phyloP scores from a whole-genome alignment of 2,888 invertebrate species.

The Ellobium chinense region DNA sequence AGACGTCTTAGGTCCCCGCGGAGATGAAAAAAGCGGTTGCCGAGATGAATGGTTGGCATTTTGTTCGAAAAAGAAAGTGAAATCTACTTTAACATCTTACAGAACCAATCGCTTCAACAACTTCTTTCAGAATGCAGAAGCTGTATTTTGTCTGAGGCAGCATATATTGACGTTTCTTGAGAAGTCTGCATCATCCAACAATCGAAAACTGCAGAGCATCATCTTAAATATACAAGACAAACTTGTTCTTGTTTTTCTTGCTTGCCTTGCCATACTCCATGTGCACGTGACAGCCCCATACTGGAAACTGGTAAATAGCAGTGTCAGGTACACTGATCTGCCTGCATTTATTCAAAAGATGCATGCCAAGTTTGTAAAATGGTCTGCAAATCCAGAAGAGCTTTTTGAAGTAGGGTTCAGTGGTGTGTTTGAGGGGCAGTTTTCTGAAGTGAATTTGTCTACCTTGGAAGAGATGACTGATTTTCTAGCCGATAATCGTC shows the following conservation, averaged over 20 bases:
- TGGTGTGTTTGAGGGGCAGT: neutral
- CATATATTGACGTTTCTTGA: neutral
- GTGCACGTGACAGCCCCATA: too few relatives aligned
- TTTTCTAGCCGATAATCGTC: too few relatives aligned
- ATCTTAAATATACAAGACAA: neutral
- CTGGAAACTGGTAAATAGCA: too few relatives aligned
- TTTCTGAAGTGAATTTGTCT: neutral
- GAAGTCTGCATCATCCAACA: neutral
- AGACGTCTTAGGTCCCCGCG: neutral
- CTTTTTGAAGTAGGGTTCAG: neutral
- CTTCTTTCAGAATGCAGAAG: conserved; percentile 14
- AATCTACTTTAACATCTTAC: neutral
- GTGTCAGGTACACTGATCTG: neutral
- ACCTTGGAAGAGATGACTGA: too few relatives aligned
- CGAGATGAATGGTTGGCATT: conserved; percentile 10
- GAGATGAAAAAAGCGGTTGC: conserved; percentile 23
- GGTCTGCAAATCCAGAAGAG: neutral
- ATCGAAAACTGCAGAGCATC: neutral
- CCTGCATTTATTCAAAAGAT: neutral
- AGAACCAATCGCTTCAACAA: conserved; percentile 23
- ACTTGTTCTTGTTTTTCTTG: too few relatives aligned
- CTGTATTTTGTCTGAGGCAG: neutral
- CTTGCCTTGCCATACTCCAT: too few relatives aligned
- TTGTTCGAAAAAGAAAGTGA: neutral
- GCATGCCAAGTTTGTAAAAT: neutral